Percentiles rank a stretch among this genome's conserved stretches.
Conservation (phyloP, 1,140 invertebrate species). For the Drosophila subobscura region DNA sequence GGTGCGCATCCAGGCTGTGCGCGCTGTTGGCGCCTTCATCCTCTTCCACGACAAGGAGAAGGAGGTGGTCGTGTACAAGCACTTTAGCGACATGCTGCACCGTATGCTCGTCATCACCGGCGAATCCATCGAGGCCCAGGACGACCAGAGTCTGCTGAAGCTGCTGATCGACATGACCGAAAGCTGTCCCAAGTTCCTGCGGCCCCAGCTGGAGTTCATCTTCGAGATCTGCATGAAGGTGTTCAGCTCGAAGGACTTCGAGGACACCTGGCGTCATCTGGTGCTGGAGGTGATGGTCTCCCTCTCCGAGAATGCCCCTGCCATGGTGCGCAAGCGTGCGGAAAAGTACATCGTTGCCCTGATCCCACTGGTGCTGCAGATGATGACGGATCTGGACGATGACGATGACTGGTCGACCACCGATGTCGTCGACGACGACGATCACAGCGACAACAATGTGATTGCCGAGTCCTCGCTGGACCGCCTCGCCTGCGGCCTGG, state of each 20-base stretch:
- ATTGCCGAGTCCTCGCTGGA: constrained; percentile 98
- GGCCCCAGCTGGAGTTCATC: constrained; percentile 93
- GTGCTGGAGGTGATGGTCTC: constrained; percentile 97
- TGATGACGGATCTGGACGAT: constrained; percentile 98
- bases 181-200: constrained; percentile 95
- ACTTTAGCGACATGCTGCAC: constrained; percentile 93
- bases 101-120: constrained; percentile 88
- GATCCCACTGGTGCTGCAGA: constrained; percentile 93
- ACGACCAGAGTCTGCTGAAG: constrained; percentile 96
- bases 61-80: constrained; percentile 93
- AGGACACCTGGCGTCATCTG: constrained; percentile 95
- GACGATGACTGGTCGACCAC: constrained; percentile 89
- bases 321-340: constrained; percentile 96
- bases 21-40: constrained; percentile 95
- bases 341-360: constrained; percentile 90
- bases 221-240: constrained; percentile 96
- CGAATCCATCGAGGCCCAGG: constrained; percentile 90
- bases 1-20: constrained; percentile 91
- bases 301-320: constrained; percentile 96
- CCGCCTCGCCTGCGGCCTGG: constrained; percentile 96
- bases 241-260: constrained; percentile 89
- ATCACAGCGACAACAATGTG: constrained; percentile 95
- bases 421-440: constrained; percentile 92
- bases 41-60: constrained; percentile 94
- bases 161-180: constrained; percentile 97